Base-by-base conservation (phyloP, 1,140 invertebrate species). In the Mycetomoellerius zeteki region DNA sequence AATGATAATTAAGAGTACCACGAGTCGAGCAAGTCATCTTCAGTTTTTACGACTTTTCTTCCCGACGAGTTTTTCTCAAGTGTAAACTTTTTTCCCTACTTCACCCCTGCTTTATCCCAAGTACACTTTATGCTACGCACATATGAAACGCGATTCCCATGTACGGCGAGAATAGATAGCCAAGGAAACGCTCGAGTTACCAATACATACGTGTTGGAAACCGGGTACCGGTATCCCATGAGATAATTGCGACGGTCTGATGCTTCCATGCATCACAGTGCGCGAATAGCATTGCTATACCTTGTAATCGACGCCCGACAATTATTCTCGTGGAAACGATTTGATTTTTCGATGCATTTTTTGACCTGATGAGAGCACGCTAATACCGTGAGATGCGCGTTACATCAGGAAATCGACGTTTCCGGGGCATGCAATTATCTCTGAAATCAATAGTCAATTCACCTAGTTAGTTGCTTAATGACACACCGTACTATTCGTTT, bases 201-300 rank as follows among this genome's bases (percentile, higher is more conserved):
- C 52, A 37, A 50, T 62, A 60, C 52, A 62, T 30, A 30, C 24
- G 43, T 43, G 65, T 64, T 33, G 52, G 33, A 56, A 76, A 58
- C 33, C 56, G 16, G 14, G 54, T 37, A 84, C 50, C 67, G 54
- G 24, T 85, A 52, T 65, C 52, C 21, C 60, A 67, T 56, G 60
- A 62, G 47, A 85, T 85, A 85, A 78, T 85, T 85, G 62, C 60
- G 58, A 67, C 33, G 30, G 21, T 33, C 33, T 30, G 73, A 85
- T 84, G 60, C 14, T 77, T 65, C 64, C 64, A 43, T 54, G 73
- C 56, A 64, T 52, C 67, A 47, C 27, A 37, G n/a, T 37, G 37
- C n/a, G 65, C 76, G 67, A 37, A 77, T 76, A 62, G 21, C 50
- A 87, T 77, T 37, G 54, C 64, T n/a, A 37, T 56, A 67, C 58